Conservation (phyloP, 2,113 vertebrate genomes). For the Crotalus tigris region DNA sequence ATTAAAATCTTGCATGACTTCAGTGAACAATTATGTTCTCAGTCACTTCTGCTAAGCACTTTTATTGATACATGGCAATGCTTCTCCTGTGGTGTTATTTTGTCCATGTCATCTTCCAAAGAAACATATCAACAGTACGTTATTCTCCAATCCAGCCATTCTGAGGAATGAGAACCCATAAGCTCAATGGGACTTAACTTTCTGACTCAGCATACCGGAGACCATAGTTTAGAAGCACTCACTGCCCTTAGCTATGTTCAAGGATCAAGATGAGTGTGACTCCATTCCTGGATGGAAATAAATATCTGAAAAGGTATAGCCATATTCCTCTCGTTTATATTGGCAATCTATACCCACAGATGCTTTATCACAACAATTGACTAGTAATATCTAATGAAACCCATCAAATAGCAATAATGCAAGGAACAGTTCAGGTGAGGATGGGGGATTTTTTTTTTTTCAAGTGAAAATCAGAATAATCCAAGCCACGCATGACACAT, state of each 20-base stretch:
- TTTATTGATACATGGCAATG: neutral
- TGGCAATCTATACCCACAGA: neutral
- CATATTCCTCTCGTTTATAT: neutral
- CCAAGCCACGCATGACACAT: neutral
- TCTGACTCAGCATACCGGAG: neutral
- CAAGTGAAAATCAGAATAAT: neutral
- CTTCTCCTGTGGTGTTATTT: neutral
- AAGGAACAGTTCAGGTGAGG: neutral
- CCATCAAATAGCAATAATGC: neutral
- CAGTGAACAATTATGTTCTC: conserved; percentile 1
- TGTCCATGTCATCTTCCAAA: neutral
- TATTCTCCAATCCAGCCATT: neutral
- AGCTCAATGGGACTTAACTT: neutral
- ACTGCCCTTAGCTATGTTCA: no score
- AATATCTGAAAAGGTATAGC: neutral
- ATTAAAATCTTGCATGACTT: neutral
- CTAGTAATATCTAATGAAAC: neutral
- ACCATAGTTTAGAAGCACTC: neutral
- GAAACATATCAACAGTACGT: neutral
- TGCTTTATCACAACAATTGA: neutral
- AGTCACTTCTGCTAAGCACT: conserved; percentile 12
- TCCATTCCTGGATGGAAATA: neutral
- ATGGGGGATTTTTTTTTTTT: neutral
- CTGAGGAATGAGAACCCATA: neutral
- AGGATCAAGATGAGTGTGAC: no score